Evolutionary conservation across 2,797 vertebrate genomes (phyloP), one percentile per base, ranked within the genome.

Genomic region (Neostethus bicornis): DNA sequence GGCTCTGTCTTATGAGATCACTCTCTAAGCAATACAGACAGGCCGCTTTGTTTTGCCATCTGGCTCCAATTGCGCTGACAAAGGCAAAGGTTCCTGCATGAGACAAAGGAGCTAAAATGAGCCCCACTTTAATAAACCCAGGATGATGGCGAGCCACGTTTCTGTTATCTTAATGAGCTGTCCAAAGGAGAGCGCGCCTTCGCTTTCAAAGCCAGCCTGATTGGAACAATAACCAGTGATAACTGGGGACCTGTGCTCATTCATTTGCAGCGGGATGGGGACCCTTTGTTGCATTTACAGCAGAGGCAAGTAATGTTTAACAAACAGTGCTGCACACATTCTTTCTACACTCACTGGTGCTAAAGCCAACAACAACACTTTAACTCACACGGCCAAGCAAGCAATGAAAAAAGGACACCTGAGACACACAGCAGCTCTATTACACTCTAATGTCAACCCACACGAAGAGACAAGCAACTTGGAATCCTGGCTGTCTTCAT

Each of bases 151-250:
- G 67, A 86, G 83, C 80, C 77, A 79, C 75, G 41, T 86, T 80
- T 86, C 76, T 85, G 87, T 90, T 91, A 91, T 91, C 89, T 90
- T 91, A 90, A 90, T 91, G 89, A 90, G 88, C 86, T 90, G 89
- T 87, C 87, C 81, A 79, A 84, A 80, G 79, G 75, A 84, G 84
- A 77, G 75, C 4, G 69, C 1, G 66, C 77, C 77, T 85, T 77
- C 68, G 73, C 70, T 83, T 87, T 88, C 79, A 91, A 85, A 86
- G 73, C 77, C 56, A 58, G 75, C 77, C 75, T 87, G 88, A 89
- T 87, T 89, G 73, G 74, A 88, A 91, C 87, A 90, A 88, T 89
- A 84, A 83, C 76, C 78, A 63, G 72, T 88, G 87, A 90, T 90
- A 87, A 86, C 84, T 59, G 61, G 81, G 78, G 75, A 81, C 78